Percentiles rank a stretch among this genome's conserved stretches.
phyloP scores from a whole-genome alignment of 2,888 invertebrate genomes.

The Keiferia lycopersicella region DNA sequence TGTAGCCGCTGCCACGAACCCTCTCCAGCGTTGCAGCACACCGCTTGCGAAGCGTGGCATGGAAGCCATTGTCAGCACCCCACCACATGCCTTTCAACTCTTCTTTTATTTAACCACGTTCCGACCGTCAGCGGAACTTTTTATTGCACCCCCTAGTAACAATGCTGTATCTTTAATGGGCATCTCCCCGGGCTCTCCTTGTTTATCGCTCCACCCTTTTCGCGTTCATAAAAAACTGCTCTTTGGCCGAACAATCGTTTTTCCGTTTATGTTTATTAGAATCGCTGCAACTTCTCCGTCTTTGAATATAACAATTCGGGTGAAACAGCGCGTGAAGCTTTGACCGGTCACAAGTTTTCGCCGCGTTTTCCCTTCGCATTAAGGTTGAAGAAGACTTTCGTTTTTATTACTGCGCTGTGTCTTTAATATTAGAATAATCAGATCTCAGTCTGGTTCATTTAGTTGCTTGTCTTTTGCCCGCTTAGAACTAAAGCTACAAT shows the following conservation, averaged over 20 bases:
- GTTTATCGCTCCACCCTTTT: slow-evolving; percentile 24
- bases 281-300: slow-evolving; percentile 18
- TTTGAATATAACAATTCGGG: slow-evolving; percentile 15
- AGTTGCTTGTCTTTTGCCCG: background rate
- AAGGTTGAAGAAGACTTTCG: slow-evolving; percentile 5
- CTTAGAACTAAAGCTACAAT: slow-evolving; percentile 9
- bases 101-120: slow-evolving; percentile 31
- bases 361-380: slow-evolving; percentile 18
- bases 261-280: slow-evolving; percentile 21
- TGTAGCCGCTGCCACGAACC: too few relatives aligned
- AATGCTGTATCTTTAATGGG: slow-evolving; percentile 25
- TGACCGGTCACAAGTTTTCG: slow-evolving; percentile 22
- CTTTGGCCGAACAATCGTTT: slow-evolving; percentile 16
- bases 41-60: too few relatives aligned
- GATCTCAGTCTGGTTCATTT: slow-evolving; percentile 5
- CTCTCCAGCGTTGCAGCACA: too few relatives aligned
- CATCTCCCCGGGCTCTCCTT: slow-evolving; percentile 7
- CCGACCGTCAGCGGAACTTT: slow-evolving; percentile 37
- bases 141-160: slow-evolving; percentile 39
- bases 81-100: slow-evolving; percentile 44
- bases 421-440: slow-evolving; percentile 8
- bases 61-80: slow-evolving; percentile 54
- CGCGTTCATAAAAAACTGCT: slow-evolving; percentile 16
- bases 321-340: slow-evolving; percentile 28
- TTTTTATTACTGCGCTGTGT: background rate